These are phyloP conservation scores for Aphodius granarius DNA, from an alignment of 2,888 invertebrate genomes.

Conservation along the genomic window DNA sequence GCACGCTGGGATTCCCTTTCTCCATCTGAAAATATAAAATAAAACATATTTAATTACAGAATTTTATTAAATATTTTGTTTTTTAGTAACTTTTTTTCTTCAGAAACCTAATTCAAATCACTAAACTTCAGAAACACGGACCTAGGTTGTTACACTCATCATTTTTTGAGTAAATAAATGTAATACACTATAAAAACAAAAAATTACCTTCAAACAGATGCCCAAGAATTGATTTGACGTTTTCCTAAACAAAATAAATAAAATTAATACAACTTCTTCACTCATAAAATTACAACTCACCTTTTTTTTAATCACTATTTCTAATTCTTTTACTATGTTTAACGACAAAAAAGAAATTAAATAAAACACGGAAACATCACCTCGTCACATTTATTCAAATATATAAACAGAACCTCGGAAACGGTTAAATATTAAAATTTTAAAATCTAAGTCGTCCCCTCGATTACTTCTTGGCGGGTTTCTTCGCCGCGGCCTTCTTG, in stretches of 20 bases:
- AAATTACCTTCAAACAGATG: not conserved
- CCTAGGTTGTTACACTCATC: not conserved
- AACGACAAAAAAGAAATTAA: not conserved
- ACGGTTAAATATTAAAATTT: not conserved
- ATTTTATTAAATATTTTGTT: too few species aligned
- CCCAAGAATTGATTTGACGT: not conserved
- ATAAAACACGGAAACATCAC: not conserved
- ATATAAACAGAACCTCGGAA: conserved; percentile 12
- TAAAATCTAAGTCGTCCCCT: conserved; percentile 16
- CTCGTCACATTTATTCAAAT: not conserved
- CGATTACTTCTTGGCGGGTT: conserved; percentile 29
- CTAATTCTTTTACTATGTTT: not conserved
- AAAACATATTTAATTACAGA: too few species aligned
- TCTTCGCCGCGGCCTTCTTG: conserved; percentile 46
- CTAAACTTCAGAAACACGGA: not conserved
- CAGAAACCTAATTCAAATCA: not conserved
- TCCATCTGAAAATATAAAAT: too few species aligned
- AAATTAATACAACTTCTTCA: not conserved
- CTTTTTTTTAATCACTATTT: too few species aligned
- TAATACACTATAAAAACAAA: not conserved
- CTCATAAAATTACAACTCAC: not conserved
- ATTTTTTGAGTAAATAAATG: too few species aligned
- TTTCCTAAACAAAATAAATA: not conserved
- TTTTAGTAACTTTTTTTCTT: not conserved
- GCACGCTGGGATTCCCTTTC: too few species aligned